Evolutionary conservation across 2,888 invertebrate genomes (phyloP), one percentile per base, ranked within the genome.

Genomic region (Rhabditophanes sp.): DNA sequence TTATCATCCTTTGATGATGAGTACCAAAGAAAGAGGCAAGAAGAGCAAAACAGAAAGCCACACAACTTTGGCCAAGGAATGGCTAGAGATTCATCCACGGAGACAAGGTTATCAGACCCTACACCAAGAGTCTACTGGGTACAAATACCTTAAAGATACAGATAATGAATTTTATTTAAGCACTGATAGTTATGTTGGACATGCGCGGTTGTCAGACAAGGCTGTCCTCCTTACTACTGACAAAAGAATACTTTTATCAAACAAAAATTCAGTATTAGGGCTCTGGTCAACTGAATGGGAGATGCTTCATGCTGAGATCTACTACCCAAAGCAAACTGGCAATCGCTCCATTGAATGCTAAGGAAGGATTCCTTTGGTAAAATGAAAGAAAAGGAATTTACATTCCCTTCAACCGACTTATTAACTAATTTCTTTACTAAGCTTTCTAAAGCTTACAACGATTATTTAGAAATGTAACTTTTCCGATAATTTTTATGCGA

Each of bases 11-110:
- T n/a, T n/a, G n/a, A n/a, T n/a, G n/a, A n/a, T n/a, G 90, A 96
- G 19, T 96, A 85, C 67, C 90, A 96, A 67, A 76, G 80, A 42
- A 83, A 85, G 56, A 74, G 96, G 17, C 75, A 87, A 34, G 84
- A 85, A 64, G 80, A 80, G 41, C 74, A 87, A 39, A 82, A 82
- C 65, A 81, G 83, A 52, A 78, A 80, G 39, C 84, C 88, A n/a
- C 56, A 59, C 30, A 48, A 56, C 23, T 47, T 62, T 22, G 40
- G 48, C 16, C 56, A 63, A 30, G 62, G 62, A 36, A 51, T 62
- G 48, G 49, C 56, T 6, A 41, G 85, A 53, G 83, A 90, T n/a
- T 96, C 24, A 88, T 88, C 1, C 75, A 83, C 83, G 93, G 93
- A 33, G 79, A n/a, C n/a, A n/a, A n/a, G n/a, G n/a, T n/a, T n/a